A percentile compares a stretch with the other conserved stretches of the same genome.
Conservation (phyloP, 2,888 invertebrate species). For the Ochropacha duplaris region DNA sequence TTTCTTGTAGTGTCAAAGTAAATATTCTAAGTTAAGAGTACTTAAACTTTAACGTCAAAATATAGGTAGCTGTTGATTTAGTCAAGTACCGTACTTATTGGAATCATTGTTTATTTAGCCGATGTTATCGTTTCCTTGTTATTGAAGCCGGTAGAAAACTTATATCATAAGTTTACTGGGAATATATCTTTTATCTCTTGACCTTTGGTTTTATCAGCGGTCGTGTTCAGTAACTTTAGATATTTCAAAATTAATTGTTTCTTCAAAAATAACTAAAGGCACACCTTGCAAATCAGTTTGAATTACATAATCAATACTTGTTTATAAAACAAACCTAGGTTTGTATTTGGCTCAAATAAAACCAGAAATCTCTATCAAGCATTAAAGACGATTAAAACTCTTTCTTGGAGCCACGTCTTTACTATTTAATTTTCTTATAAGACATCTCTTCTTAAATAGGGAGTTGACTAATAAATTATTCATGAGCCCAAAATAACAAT, state of each 20-base stretch:
- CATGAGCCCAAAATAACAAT: background rate
- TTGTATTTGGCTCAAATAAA: too few relatives aligned
- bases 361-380: too few relatives aligned
- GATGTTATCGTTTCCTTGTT: constrained; percentile 2
- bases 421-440: background rate
- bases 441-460: background rate
- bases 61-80: constrained; percentile 4
- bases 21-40: constrained; percentile 11
- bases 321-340: too few relatives aligned
- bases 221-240: background rate
- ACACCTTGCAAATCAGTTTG: background rate
- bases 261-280: background rate
- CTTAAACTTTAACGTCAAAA: background rate
- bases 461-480: background rate
- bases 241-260: background rate
- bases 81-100: background rate
- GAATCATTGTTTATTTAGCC: background rate
- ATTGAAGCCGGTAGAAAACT: background rate
- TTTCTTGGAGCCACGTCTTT: too few relatives aligned
- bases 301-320: too few relatives aligned
- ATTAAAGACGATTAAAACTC: too few relatives aligned
- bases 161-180: background rate
- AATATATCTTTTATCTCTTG: background rate
- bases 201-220: background rate
- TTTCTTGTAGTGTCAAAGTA: constrained; percentile 4